Percentiles rank a stretch among this genome's conserved stretches.
Conservation (phyloP, 2,888 invertebrate genomes). For the Platycheirus rosarum region DNA sequence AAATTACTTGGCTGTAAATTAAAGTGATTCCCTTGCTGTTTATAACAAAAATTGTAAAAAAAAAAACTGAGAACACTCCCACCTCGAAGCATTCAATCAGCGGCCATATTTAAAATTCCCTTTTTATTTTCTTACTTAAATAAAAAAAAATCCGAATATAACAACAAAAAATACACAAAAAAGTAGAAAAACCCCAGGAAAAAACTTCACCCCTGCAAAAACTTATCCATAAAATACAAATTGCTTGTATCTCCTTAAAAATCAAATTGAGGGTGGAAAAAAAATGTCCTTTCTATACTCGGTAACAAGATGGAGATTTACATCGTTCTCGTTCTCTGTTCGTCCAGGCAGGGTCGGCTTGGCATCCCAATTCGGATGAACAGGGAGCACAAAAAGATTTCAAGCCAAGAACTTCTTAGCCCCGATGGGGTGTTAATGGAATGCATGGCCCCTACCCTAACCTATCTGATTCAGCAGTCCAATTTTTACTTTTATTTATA, state of each 20-base stretch:
- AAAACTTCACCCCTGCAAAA: conserved; percentile 50
- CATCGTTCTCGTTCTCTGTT: conserved; percentile 19
- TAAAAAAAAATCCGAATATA: conserved; percentile 22
- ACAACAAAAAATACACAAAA: conserved; percentile 10
- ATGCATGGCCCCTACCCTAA: conserved; percentile 18
- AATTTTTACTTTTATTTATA: conserved; percentile 45
- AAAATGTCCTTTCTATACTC: conserved; percentile 53
- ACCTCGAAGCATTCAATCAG: conserved; percentile 55
- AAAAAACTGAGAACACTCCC: conserved; percentile 40
- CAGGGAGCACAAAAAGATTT: conserved; percentile 18
- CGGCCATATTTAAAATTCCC: conserved; percentile 68
- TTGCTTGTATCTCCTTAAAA: conserved; percentile 73
- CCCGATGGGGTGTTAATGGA: not conserved
- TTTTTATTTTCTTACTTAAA: conserved; percentile 9
- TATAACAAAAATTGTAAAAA: conserved; percentile 41
- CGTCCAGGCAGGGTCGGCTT: conserved; percentile 25
- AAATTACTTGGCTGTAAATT: conserved; percentile 63
- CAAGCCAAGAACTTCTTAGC: conserved; percentile 20
- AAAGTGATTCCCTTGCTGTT: conserved; percentile 66
- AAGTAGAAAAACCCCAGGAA: conserved; percentile 11
- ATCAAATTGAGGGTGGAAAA: conserved; percentile 74
- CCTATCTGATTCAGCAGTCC: conserved; percentile 10
- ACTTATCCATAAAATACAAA: conserved; percentile 72
- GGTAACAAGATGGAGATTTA: conserved; percentile 72
- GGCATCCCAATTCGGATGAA: conserved; percentile 29